Percentiles rank a stretch among this genome's conserved stretches.
Conservation (phyloP, 1,140 invertebrate genomes). For the Scaptomyza hsui region DNA sequence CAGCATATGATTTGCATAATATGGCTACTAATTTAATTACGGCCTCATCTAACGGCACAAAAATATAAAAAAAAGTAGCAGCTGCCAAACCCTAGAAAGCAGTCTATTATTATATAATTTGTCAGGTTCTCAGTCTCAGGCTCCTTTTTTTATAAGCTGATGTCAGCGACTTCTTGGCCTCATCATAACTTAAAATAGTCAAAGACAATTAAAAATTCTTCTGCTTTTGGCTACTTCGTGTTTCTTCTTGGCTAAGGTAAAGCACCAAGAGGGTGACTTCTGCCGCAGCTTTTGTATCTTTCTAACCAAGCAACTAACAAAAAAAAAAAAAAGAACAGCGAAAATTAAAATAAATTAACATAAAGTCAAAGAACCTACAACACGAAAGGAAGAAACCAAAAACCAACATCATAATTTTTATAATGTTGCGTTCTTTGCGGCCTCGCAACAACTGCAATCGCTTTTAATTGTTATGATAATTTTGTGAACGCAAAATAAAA, state of each 20-base stretch:
- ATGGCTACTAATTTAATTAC: slow-evolving; percentile 63
- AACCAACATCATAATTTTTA: slow-evolving; percentile 48
- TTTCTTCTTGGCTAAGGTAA: slow-evolving; percentile 15
- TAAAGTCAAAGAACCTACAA: slow-evolving; percentile 60
- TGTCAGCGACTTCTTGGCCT: slow-evolving; percentile 56
- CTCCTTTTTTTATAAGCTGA: slow-evolving; percentile 59
- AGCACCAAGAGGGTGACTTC: slow-evolving; percentile 29
- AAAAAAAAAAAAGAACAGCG: background rate
- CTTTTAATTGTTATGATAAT: slow-evolving; percentile 77
- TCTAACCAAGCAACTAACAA: slow-evolving; percentile 27
- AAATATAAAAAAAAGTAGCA: too few species aligned
- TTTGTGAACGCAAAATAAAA: slow-evolving; percentile 8
- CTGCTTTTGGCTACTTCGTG: slow-evolving; percentile 35
- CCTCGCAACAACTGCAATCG: slow-evolving; percentile 45
- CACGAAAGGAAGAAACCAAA: slow-evolving; percentile 1
- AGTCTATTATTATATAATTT: slow-evolving; percentile 76
- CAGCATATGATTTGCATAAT: slow-evolving; percentile 74
- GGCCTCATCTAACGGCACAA: slow-evolving; percentile 27
- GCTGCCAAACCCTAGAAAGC: slow-evolving; percentile 3
- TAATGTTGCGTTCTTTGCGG: slow-evolving; percentile 17
- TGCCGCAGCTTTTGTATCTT: slow-evolving; percentile 57
- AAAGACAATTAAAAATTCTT: slow-evolving; percentile 70
- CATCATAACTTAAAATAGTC: slow-evolving; percentile 81
- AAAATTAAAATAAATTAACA: slow-evolving; percentile 78
- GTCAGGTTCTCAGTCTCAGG: slow-evolving; percentile 49